Base-by-base conservation (phyloP, 2,113 vertebrate genomes). In the Corythaixoides concolor region DNA sequence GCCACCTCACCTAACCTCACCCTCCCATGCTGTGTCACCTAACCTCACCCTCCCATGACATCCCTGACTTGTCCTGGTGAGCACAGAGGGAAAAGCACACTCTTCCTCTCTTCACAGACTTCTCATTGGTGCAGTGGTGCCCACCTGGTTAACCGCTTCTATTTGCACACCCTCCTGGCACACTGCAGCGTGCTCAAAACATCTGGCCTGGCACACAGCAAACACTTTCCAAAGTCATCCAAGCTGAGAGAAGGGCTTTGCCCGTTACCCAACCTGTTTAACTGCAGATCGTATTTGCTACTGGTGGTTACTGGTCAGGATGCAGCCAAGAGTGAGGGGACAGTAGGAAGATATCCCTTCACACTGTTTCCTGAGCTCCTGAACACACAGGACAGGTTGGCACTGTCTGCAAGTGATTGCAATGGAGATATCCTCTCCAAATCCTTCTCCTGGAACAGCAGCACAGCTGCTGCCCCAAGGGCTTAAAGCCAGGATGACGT, bases 301-400 rank as follows among this genome's bases (percentile, higher is more conserved):
- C 58, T 39, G 45, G 39, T 43, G 11, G 22, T 60, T 53, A 39
- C 66, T 16, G 45, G 53, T 52, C 8, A 39, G 60, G n/a, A 60
- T 9, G 22, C 28, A 53, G 58, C n/a, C 58, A 20, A 9, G 22
- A 47, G 67, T 1, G 1, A 0, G 1, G 43, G 35, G 72, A 41
- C 35, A n/a, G 35, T 8, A 6, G 37, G 22, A 37, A 37, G 55
- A 15, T 3, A 20, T 4, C 37, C 35, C 35, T 50, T 52, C 37
- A 17, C 26, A 17, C 20, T 11, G 12, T 16, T 28, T 59, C 35
- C 55, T 16, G 63, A 49, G 39, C 49, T 63, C 28, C 41, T 10
- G 23, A 37, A 22, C 13, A 26, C 16, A 4, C 4, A 49, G 56
- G 49, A 35, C 8, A 49, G 27, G 56, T 4, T 27, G 56, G 9